phyloP scores from a whole-genome alignment of 35 echinoderm and acorn worm species.

The Hemicentrotus pulcherrimus region DNA sequence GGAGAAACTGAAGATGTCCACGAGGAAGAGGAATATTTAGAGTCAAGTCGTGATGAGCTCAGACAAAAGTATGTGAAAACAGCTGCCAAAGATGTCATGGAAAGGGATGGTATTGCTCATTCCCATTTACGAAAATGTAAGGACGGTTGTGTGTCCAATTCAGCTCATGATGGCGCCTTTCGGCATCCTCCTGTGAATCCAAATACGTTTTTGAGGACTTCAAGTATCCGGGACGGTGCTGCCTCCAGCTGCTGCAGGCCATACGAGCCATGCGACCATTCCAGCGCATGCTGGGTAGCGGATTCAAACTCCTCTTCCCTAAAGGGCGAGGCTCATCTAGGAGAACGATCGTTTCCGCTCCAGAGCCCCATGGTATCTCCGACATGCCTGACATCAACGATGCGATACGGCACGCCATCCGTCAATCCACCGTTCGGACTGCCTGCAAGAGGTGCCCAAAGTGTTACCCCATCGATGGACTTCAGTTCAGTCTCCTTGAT shows the following conservation, averaged over 20 bases:
- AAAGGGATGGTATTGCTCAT: neutral
- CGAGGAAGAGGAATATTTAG: neutral
- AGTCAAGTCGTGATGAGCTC: neutral
- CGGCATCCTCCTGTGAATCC: neutral
- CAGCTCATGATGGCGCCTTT: neutral
- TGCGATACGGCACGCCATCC: constrained; percentile 4
- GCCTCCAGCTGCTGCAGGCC: neutral
- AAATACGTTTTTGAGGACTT: too few species aligned
- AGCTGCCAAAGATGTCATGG: neutral
- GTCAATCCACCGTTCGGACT: neutral
- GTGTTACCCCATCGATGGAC: neutral
- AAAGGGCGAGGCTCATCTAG: neutral
- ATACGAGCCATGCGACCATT: neutral
- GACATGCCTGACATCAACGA: constrained; percentile 10
- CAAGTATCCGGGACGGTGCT: neutral
- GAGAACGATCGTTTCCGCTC: neutral
- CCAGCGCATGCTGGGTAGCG: neutral
- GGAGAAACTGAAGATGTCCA: neutral
- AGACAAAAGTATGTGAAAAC: neutral
- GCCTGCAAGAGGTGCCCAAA: neutral
- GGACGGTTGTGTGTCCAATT: neutral
- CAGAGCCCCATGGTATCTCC: neutral
- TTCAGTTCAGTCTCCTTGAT: constrained; percentile 32
- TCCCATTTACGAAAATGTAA: neutral
- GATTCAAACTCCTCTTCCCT: neutral